Evolutionary conservation across 2,797 vertebrate genomes (phyloP), one percentile per base, ranked within the genome.

Genomic region (Alcedo quadribrachys): DNA sequence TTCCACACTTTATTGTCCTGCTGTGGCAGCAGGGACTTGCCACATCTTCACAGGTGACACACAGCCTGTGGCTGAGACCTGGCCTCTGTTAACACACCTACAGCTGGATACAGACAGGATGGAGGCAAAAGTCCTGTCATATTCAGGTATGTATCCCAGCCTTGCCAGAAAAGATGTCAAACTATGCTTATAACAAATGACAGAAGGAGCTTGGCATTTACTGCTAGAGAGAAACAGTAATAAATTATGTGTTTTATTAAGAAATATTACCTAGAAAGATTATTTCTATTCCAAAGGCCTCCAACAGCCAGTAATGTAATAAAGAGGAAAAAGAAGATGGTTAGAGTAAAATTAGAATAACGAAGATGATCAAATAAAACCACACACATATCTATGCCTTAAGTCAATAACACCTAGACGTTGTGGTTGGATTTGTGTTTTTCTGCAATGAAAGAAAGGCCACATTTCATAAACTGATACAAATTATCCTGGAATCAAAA

Each of bases 191-290:
- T 13, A 85, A 82, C 55, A 93, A 97, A 90, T 40, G 79, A 87
- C 69, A 90, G 21, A 50, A 73, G 66, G 88, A 88, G 43, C 69
- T 81, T 91, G 94, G 92, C 91, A 82, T 92, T 91, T 77, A 78
- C 54, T 35, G 58, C 69, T 81, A 76, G 75, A 80, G 90, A 90
- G 76, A 95, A 97, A 95, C 81, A 91, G 96, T 92, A 94, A 86
- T 95, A 97, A 97, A 95, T 96, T 81, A 96, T 93, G 85, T 2
- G 7, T 96, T 97, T 97, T 96, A 97, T 98, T 95, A 96, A 96
- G 96, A 96, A 93, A 94, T 91, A 96, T 97, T 96, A 90, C 90
- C 57, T 57, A 55, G 67, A 91, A 94, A 87, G 68, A 82, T 86
- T 89, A 73, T 82, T 94, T 90, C 94, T 92, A 53, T 96, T 97